Conservation (phyloP, 1,140 invertebrate species). For the Papilio glaucus region DNA sequence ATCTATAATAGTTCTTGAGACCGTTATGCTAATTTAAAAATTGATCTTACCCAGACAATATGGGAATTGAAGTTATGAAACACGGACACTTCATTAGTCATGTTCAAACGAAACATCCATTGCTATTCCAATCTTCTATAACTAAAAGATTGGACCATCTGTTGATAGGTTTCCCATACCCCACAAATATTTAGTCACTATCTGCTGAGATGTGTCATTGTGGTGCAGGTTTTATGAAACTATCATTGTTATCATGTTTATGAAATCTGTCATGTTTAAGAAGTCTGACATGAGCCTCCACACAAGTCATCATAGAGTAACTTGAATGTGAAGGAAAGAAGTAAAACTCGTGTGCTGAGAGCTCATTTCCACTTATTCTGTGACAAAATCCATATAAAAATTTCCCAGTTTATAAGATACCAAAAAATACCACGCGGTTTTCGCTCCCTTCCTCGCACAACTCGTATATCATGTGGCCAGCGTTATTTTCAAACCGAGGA, state of each 20-base stretch:
- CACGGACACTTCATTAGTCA: neutral
- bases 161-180: slow-evolving; percentile 1
- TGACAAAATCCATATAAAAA: too few relatives aligned
- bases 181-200: neutral
- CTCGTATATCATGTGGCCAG: too few relatives aligned
- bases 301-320: neutral
- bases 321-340: neutral
- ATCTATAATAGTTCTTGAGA: too few relatives aligned
- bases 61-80: neutral
- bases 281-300: neutral
- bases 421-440: too few relatives aligned
- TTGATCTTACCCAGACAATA: neutral
- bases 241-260: neutral
- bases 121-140: neutral
- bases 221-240: neutral
- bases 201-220: too few relatives aligned
- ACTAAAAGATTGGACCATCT: neutral
- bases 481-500: too few relatives aligned
- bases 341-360: too few relatives aligned
- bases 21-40: neutral
- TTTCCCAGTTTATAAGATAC: too few relatives aligned
- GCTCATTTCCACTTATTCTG: too few relatives aligned
- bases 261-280: neutral
- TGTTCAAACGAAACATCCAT: neutral
- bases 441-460: too few relatives aligned